A percentile compares a stretch with the other conserved stretches of the same genome.
These are phyloP conservation scores for Ceratina calcarata DNA, from an alignment of 1,140 invertebrate genomes.

Conservation along the genomic window DNA sequence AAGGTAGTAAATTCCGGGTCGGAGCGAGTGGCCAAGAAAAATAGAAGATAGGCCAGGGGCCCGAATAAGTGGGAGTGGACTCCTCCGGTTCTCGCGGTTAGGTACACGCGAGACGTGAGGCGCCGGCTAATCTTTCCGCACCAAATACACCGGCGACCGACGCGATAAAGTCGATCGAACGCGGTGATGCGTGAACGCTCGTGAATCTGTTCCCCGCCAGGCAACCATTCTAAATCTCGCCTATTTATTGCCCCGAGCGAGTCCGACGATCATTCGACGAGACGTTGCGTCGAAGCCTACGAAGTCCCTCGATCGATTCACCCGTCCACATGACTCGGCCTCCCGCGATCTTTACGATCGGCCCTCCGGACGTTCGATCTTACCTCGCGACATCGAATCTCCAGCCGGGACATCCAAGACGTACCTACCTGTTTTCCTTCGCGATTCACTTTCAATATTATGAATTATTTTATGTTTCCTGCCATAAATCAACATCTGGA, in stretches of 20 bases:
- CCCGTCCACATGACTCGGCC: conserved; percentile 1
- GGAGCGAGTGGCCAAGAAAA: background rate
- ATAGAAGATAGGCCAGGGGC: background rate
- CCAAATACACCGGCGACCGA: conserved; percentile 59
- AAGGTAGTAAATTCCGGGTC: conserved; percentile 1
- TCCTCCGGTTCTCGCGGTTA: background rate
- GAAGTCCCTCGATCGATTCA: conserved; percentile 27
- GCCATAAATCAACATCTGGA: too few relatives aligned
- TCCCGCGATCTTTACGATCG: background rate
- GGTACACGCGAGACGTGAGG: conserved; percentile 16
- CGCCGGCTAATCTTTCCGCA: conserved; percentile 61
- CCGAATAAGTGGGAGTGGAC: conserved; percentile 20
- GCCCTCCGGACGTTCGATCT: background rate
- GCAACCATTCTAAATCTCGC: conserved; percentile 70
- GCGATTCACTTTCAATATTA: too few relatives aligned
- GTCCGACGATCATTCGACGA: conserved; percentile 70
- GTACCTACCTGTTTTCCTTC: too few relatives aligned
- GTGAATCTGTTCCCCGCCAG: conserved; percentile 22
- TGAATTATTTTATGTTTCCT: too few relatives aligned
- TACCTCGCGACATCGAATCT: background rate
- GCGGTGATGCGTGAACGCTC: conserved; percentile 70
- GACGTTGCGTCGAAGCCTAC: conserved; percentile 56
- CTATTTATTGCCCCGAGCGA: conserved; percentile 74
- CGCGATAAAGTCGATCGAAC: conserved; percentile 69
- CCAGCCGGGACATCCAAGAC: background rate